phyloP scores from a whole-genome alignment of 1,140 invertebrate genomes.

The Bombus haemorrhoidalis region DNA sequence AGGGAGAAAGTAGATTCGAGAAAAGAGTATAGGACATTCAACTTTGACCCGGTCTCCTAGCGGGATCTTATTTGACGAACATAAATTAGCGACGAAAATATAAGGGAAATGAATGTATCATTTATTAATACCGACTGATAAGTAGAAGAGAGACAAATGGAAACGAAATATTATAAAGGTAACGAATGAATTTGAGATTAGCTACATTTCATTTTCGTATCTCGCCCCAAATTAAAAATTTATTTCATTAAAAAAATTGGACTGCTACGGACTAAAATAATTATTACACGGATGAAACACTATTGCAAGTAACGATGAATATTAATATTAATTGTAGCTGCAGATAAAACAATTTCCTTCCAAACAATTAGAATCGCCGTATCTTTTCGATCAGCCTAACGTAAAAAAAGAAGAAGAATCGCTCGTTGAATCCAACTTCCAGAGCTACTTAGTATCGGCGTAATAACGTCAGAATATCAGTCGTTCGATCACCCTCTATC shows the following conservation, averaged over 20 bases:
- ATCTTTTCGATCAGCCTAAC: neutral
- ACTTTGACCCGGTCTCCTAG: slow-evolving; percentile 4
- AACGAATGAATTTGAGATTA: too few species aligned
- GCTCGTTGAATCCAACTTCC: neutral
- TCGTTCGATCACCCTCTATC: neutral
- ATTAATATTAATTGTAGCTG: too few species aligned
- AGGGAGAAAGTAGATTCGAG: neutral
- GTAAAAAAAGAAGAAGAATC: neutral
- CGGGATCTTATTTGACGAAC: too few species aligned
- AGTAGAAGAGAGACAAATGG: neutral
- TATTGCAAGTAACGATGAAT: too few species aligned
- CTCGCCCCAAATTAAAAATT: too few species aligned
- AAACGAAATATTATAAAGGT: too few species aligned
- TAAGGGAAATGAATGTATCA: too few species aligned
- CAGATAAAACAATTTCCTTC: neutral
- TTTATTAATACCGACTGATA: neutral
- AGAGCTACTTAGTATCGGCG: neutral
- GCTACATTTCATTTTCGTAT: too few species aligned
- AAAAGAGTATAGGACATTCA: neutral
- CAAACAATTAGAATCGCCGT: neutral
- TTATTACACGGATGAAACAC: too few species aligned
- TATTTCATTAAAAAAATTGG: too few species aligned
- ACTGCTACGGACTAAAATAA: neutral
- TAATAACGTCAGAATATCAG: neutral
- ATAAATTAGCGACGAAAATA: neutral